These are phyloP conservation scores for Hydractinia echinata DNA, from an alignment of 30 jellyfish, hydroid and myxozoan species.

Conservation along the genomic window DNA sequence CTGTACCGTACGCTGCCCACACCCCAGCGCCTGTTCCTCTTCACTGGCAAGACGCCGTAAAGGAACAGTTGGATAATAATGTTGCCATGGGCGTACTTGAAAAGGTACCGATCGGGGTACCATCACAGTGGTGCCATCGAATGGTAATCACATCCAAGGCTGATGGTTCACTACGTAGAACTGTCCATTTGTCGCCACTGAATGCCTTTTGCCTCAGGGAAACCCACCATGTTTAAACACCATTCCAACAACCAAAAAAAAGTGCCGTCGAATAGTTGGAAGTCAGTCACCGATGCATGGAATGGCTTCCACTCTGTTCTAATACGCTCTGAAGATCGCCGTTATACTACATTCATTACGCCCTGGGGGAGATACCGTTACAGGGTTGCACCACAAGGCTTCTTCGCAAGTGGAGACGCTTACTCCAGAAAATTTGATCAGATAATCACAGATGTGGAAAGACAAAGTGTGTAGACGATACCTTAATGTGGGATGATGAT, in stretches of 20 bases:
- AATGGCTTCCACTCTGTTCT: background rate
- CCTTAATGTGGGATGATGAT: slow-evolving; percentile 1
- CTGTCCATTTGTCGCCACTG: background rate
- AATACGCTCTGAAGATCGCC: background rate
- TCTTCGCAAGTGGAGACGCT: background rate
- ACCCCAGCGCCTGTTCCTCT: background rate
- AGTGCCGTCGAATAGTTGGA: background rate
- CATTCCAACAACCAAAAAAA: background rate
- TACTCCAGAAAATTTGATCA: background rate
- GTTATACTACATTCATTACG: background rate
- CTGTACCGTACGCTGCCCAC: slow-evolving; percentile 8
- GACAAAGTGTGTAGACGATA: background rate
- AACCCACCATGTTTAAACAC: background rate
- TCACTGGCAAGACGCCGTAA: background rate
- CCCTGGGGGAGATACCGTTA: background rate
- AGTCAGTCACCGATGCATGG: slow-evolving; percentile 13
- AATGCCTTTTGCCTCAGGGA: background rate
- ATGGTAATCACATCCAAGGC: background rate
- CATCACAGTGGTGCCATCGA: background rate
- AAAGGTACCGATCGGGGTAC: background rate
- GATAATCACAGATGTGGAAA: background rate
- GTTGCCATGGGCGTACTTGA: background rate
- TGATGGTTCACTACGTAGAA: background rate
- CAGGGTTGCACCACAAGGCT: background rate
- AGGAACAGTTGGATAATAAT: background rate